Base-by-base conservation (phyloP, 2,113 vertebrate genomes). In the Chrysochloris asiatica region DNA sequence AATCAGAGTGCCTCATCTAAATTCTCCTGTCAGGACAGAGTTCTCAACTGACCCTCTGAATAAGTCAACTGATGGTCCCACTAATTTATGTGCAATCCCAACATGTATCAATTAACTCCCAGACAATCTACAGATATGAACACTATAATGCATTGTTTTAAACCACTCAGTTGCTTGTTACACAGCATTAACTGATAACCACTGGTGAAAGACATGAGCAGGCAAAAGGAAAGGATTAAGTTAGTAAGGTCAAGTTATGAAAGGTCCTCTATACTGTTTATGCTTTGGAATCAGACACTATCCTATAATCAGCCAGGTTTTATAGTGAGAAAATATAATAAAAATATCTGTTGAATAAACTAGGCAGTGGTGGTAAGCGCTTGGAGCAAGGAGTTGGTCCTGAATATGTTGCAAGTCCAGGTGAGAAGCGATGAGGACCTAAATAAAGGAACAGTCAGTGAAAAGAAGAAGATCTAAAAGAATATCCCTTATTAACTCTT, bases 311-410 rank as follows among this genome's bases (percentile, higher is more conserved):
- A 45, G 54, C 28, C 76, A 87, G 43, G 76, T 81, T 26, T 88
- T 75, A 59, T 52, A 45, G n/a, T 59, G 8, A 79, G 43, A 91
- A 92, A 88, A 80, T 76, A 90, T 79, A 67, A 73, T 38, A 77
- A 59, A n/a, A 79, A 13, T 52, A 3, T 22, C 50, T 83, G 41
- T 3, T 47, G 17, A 76, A 75, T 47, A 77, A 88, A 54, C 12
- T 67, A 41, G 30, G 45, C n/a, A 79, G 63, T 17, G 24, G 11
- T 41, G 8, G 3, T 95, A 90, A 83, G 73, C 81, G 81, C 14
- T 71, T 33, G 16, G 79, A 88, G 6, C 24, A 45, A 47, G 28
- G 26, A 45, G 33, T 12, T 77, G 4, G 33, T 75, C 41, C 59
- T 75, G 21, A 83, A 95, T 47, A 59, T 13, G 56, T 5, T 85